These are phyloP conservation scores for Pluvianellus socialis DNA, from an alignment of 2,113 vertebrate species.

Conservation along the genomic window DNA sequence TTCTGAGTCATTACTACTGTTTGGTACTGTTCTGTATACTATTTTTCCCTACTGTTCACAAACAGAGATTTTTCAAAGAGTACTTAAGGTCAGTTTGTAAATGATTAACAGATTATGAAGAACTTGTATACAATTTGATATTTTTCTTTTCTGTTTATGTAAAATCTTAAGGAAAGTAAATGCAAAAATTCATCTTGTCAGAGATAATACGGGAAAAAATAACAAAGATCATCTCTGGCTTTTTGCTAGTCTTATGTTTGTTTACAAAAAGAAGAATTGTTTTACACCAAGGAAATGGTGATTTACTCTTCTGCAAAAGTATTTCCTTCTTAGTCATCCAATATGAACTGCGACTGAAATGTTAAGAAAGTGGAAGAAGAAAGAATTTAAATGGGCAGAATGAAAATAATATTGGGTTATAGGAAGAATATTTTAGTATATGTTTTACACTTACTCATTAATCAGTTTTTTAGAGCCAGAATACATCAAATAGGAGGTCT, in stretches of 20 bases:
- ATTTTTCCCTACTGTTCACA: background rate
- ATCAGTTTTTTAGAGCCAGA: background rate
- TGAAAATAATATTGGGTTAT: background rate
- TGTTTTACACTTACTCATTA: background rate
- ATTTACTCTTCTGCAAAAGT: background rate
- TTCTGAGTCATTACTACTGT: background rate
- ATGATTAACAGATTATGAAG: background rate
- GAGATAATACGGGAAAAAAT: background rate
- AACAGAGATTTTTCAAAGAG: background rate
- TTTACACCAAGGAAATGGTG: background rate
- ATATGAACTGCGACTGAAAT: background rate
- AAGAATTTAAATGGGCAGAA: background rate
- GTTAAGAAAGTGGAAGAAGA: background rate
- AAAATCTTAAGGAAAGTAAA: background rate
- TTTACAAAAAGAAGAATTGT: background rate
- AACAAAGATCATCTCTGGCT: background rate
- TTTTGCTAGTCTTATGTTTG: background rate
- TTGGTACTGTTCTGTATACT: background rate
- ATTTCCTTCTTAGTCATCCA: conserved; percentile 5
- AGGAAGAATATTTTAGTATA: background rate
- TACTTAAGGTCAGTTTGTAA: background rate
- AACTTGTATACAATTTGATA: background rate
- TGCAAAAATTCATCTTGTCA: background rate
- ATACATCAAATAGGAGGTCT: background rate
- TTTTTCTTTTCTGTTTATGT: background rate